Percentiles rank a stretch among this genome's conserved stretches.
These are phyloP conservation scores for Nesometra sesokonis DNA, from an alignment of 35 echinoderm and acorn worm genomes.

Conservation along the genomic window DNA sequence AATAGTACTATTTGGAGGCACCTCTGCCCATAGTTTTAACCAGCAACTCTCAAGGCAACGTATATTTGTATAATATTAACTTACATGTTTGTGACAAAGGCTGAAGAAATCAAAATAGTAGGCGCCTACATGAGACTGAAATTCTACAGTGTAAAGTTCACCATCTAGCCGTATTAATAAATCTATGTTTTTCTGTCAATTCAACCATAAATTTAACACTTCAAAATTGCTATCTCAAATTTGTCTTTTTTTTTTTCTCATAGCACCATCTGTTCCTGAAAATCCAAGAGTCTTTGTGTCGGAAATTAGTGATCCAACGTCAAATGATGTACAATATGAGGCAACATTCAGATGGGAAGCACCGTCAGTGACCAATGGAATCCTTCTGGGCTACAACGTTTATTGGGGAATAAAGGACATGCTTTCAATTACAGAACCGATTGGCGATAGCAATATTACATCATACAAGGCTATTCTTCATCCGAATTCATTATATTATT, in stretches of 20 bases:
- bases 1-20: no score
- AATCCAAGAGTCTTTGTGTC: conserved; percentile 43
- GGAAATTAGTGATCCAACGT: conserved; percentile 36
- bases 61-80: no score
- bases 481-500: conserved; percentile 34
- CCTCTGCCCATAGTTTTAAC: no score
- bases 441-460: not conserved
- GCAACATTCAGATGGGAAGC: conserved; percentile 55
- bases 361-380: conserved; percentile 42
- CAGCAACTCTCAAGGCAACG: no score
- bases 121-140: no score
- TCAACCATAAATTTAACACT: not conserved
- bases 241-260: not conserved
- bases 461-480: conserved; percentile 10
- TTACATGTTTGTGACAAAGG: no score
- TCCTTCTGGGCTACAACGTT: conserved; percentile 57
- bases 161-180: no score
- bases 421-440: not conserved
- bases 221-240: not conserved
- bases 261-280: conserved; percentile 51
- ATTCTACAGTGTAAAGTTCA: no score
- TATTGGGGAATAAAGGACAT: conserved; percentile 34
- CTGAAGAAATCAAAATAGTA: no score
- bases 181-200: no score
- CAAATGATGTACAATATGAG: conserved; percentile 20